Evolutionary conservation across 1,140 invertebrate genomes (phyloP), one percentile per base, ranked within the genome.

Genomic region (Nymphalis io): DNA sequence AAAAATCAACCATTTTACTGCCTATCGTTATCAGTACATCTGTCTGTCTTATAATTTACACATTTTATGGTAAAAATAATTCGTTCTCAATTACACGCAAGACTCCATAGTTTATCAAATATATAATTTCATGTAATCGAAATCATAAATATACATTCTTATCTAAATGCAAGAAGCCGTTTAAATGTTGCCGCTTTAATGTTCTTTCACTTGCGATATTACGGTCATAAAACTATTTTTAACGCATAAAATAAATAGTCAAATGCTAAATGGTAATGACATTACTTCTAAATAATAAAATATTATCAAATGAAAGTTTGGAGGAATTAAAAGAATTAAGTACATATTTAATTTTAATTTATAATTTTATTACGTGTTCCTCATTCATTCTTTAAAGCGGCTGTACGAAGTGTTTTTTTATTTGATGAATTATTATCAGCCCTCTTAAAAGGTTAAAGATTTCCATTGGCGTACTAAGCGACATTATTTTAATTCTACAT

Each of bases 91-190:
- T 68, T 59, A 70, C 57, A 53, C 60, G 51, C 53, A 64, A 64
- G 60, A 59, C n/a, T 46, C 13, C 16, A 18, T 15, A 46, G 15
- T 8, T 4, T n/a, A 46, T 46, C 42, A 46, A 46, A 46, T 46
- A 46, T 46, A 46, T 46, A 46, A 15, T 46, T 46, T 46, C n/a
- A n/a, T 27, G 21, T 70, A 59, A 70, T 70, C 18, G 18, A 61
- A 51, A 53, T 51, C 44, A 60, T 70, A 70, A 70, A 70, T 60
- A 58, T 62, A 58, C 23, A 27, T 44, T 42, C 42, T 70, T 70
- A 70, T 70, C 68, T 60, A 53, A 65, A 70, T 53, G 55, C 33
- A 53, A 23, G 62, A n/a, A 53, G 62, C 55, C 23, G 12, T 51
- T 48, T 51, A 51, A 46, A 11, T 16, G 48, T 51, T 51, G 8